Conservation (phyloP, 1,140 invertebrate species). For the Aleiodes sp. region DNA sequence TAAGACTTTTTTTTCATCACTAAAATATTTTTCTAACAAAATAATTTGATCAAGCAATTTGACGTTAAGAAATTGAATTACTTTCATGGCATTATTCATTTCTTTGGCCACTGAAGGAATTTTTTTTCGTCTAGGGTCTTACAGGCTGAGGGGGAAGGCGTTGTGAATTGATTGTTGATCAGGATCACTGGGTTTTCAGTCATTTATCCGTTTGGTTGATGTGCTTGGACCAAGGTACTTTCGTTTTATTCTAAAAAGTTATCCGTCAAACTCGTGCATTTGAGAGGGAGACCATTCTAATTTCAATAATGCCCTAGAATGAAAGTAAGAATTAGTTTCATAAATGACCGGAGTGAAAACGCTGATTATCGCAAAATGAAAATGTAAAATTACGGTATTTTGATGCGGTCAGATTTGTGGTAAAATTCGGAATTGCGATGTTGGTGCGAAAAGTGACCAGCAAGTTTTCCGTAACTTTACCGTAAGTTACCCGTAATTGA, state of each 20-base stretch:
- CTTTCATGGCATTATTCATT: not conserved
- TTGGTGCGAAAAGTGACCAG: no score
- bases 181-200: slow-evolving; percentile 4
- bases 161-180: not conserved
- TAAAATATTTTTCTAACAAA: not conserved
- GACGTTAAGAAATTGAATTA: not conserved
- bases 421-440: no score
- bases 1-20: not conserved
- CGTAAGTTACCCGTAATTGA: no score
- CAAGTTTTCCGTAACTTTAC: no score
- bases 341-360: not conserved
- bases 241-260: slow-evolving; percentile 19
- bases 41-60: slow-evolving; percentile 1
- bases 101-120: not conserved
- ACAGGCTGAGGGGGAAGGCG: not conserved
- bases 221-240: slow-evolving; percentile 7
- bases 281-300: slow-evolving; percentile 53
- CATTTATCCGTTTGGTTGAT: not conserved
- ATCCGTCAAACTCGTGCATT: slow-evolving; percentile 55
- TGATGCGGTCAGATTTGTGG: no score
- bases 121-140: not conserved
- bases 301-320: slow-evolving; percentile 50
- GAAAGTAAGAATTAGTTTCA: slow-evolving; percentile 7
- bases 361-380: not conserved
- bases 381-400: not conserved